Evolutionary conservation across 2,888 invertebrate genomes (phyloP).

Genomic region (Eilema depressum): DNA sequence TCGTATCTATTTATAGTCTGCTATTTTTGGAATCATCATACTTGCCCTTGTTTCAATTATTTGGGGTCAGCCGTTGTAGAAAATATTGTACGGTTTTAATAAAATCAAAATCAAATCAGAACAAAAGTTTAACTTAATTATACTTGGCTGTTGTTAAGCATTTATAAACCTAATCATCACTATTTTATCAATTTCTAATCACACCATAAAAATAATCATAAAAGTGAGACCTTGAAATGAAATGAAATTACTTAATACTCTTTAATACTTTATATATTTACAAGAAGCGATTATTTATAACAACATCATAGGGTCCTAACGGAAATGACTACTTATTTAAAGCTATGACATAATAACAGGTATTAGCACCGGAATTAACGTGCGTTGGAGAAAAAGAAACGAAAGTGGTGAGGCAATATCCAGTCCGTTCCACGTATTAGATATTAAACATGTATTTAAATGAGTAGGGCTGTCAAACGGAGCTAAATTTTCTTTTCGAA

Average conservation of each 20-base stretch:
- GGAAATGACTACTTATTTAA: conserved; percentile 3
- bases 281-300: background rate
- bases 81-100: background rate
- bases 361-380: conserved; percentile 32
- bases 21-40: background rate
- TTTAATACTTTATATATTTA: background rate
- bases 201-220: background rate
- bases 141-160: background rate
- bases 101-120: background rate
- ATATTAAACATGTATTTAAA: conserved; percentile 6
- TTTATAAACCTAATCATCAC: background rate
- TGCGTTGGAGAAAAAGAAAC: conserved; percentile 38
- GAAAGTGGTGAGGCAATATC: conserved; percentile 38
- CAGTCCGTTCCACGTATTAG: conserved; percentile 5
- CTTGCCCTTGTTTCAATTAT: background rate
- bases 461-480: conserved; percentile 13
- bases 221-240: background rate
- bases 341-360: conserved; percentile 41
- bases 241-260: too few relatives aligned
- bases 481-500: background rate
- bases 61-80: background rate
- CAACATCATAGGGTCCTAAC: background rate
- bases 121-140: background rate
- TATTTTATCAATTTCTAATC: background rate
- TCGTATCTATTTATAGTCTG: background rate